Evolutionary conservation across 2,797 vertebrate species (phyloP).

Genomic region (Cryptoblepharus egeriae): DNA sequence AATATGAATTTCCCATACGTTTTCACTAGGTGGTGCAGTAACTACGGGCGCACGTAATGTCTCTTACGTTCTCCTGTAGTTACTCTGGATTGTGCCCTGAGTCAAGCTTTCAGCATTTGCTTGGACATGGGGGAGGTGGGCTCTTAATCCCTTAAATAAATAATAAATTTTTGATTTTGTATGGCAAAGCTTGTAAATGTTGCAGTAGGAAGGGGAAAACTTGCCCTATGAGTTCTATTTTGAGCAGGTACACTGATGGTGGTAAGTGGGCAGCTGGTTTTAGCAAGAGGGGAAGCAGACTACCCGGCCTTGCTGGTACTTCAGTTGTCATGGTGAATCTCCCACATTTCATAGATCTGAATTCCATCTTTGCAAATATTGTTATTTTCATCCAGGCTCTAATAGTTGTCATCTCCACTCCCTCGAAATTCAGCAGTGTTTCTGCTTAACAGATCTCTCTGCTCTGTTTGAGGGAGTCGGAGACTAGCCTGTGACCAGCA

Average conservation of each 20-base stretch:
- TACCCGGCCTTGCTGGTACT: background rate
- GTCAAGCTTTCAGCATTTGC: no score
- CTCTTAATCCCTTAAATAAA: no score
- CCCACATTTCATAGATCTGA: background rate
- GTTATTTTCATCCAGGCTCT: background rate
- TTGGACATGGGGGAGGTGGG: no score
- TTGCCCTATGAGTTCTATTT: background rate
- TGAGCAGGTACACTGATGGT: background rate
- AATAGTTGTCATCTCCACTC: background rate
- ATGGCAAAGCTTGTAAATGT: background rate
- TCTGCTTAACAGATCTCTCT: background rate
- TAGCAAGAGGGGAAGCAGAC: background rate
- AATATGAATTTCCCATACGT: no score
- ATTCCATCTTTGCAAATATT: background rate
- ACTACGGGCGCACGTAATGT: no score
- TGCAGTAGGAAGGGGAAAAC: background rate
- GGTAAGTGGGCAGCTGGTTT: background rate
- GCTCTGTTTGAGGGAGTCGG: background rate
- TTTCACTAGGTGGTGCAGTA: no score
- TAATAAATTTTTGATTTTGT: no score
- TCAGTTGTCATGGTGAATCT: background rate
- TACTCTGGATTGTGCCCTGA: no score
- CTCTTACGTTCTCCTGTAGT: no score
- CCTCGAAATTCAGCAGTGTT: background rate
- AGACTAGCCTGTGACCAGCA: background rate